A percentile compares a stretch with the other conserved stretches of the same genome.
These are phyloP conservation scores for Enoplosus armatus DNA, from an alignment of 2,797 vertebrate species.

Conservation along the genomic window DNA sequence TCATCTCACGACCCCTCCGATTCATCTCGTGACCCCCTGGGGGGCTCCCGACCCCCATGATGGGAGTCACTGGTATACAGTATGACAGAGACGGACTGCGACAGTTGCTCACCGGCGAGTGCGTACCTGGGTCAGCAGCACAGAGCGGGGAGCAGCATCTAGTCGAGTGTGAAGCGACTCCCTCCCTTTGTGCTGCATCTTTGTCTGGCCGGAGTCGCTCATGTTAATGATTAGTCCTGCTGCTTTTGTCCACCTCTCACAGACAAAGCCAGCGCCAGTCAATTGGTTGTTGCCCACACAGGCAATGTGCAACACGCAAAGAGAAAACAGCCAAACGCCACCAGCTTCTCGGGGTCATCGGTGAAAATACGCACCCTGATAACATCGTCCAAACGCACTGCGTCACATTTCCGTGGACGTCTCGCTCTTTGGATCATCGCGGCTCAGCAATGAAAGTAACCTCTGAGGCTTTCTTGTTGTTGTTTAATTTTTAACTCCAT, in stretches of 20 bases:
- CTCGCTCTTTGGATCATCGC: background rate
- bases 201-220: constrained; percentile 38
- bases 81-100: constrained; percentile 19
- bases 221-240: constrained; percentile 73
- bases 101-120: background rate
- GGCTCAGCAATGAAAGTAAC: constrained; percentile 10
- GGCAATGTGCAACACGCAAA: constrained; percentile 3
- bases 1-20: background rate
- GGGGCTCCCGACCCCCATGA: background rate
- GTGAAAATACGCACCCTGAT: constrained; percentile 48
- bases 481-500: constrained; percentile 76
- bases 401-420: background rate
- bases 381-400: background rate
- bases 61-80: constrained; percentile 23
- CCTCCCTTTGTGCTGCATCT: constrained; percentile 49
- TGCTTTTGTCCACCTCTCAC: constrained; percentile 52
- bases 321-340: constrained; percentile 15
- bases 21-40: background rate
- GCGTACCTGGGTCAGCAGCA: constrained; percentile 20
- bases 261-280: constrained; percentile 47
- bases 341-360: constrained; percentile 44
- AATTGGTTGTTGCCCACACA: constrained; percentile 37
- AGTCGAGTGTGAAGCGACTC: constrained; percentile 29
- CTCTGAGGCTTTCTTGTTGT: constrained; percentile 16
- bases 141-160: constrained; percentile 21